phyloP scores from a whole-genome alignment of 1,140 invertebrate genomes.

The Macrobrachium nipponense region DNA sequence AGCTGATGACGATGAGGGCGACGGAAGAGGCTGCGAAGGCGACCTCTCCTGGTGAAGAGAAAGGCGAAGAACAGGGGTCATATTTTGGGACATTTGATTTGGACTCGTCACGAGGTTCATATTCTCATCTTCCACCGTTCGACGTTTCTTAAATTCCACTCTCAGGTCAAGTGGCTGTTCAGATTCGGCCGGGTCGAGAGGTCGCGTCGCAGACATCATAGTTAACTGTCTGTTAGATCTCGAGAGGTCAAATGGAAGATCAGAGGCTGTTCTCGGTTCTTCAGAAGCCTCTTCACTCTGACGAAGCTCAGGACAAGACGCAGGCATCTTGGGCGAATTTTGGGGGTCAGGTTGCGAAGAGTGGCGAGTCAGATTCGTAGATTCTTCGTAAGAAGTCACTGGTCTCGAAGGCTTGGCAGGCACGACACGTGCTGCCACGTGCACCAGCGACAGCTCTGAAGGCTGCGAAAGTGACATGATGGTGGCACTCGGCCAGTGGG shows the following conservation, averaged over 20 bases:
- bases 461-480: too few relatives aligned
- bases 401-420: not conserved
- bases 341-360: not conserved
- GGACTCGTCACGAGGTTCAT: slow-evolving; percentile 26
- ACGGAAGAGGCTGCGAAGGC: not conserved
- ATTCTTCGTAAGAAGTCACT: not conserved
- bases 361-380: not conserved
- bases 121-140: slow-evolving; percentile 52
- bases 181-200: not conserved
- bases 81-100: not conserved
- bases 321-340: not conserved
- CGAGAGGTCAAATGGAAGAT: slow-evolving; percentile 60
- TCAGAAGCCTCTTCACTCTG: not conserved
- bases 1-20: not conserved
- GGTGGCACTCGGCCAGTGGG: too few relatives aligned
- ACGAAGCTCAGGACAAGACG: not conserved
- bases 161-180: slow-evolving; percentile 65
- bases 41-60: not conserved
- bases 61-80: not conserved
- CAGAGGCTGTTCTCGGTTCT: slow-evolving; percentile 25
- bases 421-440: slow-evolving; percentile 15
- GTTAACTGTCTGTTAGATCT: not conserved
- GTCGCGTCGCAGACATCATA: slow-evolving; percentile 41
- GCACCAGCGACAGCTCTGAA: not conserved
- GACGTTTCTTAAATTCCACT: slow-evolving; percentile 55